These are phyloP conservation scores for Coelopa frigida DNA, from an alignment of 1,140 invertebrate genomes.

Conservation along the genomic window DNA sequence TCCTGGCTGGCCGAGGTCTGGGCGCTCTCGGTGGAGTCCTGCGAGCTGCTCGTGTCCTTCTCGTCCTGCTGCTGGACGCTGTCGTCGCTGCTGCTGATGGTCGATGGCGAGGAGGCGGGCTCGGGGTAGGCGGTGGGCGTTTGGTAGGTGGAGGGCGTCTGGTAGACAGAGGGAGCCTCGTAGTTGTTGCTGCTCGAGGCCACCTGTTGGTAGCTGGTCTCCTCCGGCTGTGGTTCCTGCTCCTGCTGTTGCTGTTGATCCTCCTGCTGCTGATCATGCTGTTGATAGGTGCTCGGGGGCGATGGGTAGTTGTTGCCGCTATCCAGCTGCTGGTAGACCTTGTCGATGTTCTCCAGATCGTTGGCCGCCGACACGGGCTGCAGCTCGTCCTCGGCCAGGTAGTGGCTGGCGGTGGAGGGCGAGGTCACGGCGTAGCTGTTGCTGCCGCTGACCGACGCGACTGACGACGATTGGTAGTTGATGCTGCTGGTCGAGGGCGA, in stretches of 20 bases:
- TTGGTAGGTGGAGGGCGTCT: too few species aligned
- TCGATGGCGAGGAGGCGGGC: neutral
- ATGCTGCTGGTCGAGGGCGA: conserved; percentile 4
- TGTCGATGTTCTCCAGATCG: conserved; percentile 30
- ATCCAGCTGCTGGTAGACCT: conserved; percentile 31
- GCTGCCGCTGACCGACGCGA: conserved; percentile 5
- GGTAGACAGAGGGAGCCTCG: too few species aligned
- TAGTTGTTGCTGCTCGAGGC: too few species aligned
- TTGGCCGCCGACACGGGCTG: conserved; percentile 16
- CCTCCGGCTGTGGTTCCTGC: neutral
- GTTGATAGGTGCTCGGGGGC: neutral
- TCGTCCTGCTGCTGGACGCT: conserved; percentile 1
- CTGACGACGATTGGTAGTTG: neutral
- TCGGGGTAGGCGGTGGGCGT: neutral
- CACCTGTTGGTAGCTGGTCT: too few species aligned
- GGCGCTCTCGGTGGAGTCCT: conserved; percentile 22
- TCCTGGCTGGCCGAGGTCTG: conserved; percentile 10
- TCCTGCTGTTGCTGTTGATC: conserved; percentile 1
- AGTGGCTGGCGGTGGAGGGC: too few species aligned
- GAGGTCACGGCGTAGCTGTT: neutral
- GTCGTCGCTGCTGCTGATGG: neutral
- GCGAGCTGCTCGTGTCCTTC: conserved; percentile 11
- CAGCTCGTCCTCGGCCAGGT: neutral
- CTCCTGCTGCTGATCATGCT: neutral
- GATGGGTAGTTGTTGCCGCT: too few species aligned